Evolutionary conservation across 1,140 invertebrate species (phyloP).

Genomic region (Phenacoccus solenopsis): DNA sequence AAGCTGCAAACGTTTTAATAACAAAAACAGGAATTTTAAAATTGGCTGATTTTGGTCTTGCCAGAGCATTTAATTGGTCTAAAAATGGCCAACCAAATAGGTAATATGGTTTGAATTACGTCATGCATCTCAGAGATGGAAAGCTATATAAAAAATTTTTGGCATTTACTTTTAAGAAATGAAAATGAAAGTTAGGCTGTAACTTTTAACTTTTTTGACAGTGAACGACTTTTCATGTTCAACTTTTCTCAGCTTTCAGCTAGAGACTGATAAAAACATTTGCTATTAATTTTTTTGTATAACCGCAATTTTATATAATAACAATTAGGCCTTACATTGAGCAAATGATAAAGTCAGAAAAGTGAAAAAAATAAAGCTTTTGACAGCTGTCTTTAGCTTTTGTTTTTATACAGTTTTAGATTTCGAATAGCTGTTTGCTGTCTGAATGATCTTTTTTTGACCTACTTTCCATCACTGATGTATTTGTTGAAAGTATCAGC

Average conservation of each 20-base stretch:
- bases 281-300: too few relatives aligned
- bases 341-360: too few relatives aligned
- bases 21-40: conserved; percentile 92
- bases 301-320: too few relatives aligned
- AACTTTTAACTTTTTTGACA: not conserved
- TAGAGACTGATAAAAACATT: too few relatives aligned
- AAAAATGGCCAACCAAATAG: conserved; percentile 75
- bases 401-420: too few relatives aligned
- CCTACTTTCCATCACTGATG: too few relatives aligned
- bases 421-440: not conserved
- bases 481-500: too few relatives aligned
- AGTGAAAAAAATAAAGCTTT: too few relatives aligned
- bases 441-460: not conserved
- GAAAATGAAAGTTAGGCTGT: too few relatives aligned
- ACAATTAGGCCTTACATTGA: too few relatives aligned
- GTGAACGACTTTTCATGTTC: not conserved
- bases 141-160: not conserved
- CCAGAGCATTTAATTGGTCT: conserved; percentile 78
- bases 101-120: conserved; percentile 27
- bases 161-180: not conserved
- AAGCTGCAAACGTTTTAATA: conserved; percentile 96
- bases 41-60: conserved; percentile 85
- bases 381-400: too few relatives aligned
- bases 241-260: not conserved
- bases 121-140: not conserved